These are phyloP conservation scores for Drosophila meridionalis DNA, from an alignment of 2,888 invertebrate species.

Conservation along the genomic window DNA sequence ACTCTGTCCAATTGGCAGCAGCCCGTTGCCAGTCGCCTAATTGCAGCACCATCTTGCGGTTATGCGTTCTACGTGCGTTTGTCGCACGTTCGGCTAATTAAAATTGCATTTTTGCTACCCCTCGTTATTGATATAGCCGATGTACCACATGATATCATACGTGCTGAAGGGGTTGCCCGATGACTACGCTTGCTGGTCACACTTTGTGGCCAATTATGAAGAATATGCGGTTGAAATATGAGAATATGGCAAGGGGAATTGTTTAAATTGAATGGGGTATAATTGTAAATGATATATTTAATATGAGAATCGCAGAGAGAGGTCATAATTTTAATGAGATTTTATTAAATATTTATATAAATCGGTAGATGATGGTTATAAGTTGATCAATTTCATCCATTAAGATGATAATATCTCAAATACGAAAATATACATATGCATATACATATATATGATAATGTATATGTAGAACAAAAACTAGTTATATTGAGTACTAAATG, in stretches of 20 bases:
- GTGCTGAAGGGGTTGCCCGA: conserved; percentile 9
- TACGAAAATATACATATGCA: no score
- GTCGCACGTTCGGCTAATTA: conserved; percentile 75
- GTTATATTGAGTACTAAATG: no score
- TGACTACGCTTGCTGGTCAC: neutral
- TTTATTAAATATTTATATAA: neutral
- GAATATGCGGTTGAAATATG: neutral
- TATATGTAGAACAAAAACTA: no score
- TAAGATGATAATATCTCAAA: no score
- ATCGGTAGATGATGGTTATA: no score
- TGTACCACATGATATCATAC: conserved; percentile 39
- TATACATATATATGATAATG: no score
- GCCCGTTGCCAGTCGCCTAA: conserved; percentile 54
- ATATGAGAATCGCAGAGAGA: neutral
- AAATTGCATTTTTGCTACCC: conserved; percentile 71
- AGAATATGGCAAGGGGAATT: neutral
- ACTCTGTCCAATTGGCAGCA: conserved; percentile 12
- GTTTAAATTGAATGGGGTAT: neutral
- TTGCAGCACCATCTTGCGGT: conserved; percentile 77
- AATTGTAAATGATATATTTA: neutral
- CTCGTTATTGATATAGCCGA: conserved; percentile 54
- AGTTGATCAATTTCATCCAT: no score
- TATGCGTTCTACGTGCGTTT: conserved; percentile 74
- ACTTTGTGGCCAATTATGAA: conserved; percentile 27
- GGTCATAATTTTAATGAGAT: neutral